phyloP scores from a whole-genome alignment of 2,888 invertebrate species.

The Torymus texanus region DNA sequence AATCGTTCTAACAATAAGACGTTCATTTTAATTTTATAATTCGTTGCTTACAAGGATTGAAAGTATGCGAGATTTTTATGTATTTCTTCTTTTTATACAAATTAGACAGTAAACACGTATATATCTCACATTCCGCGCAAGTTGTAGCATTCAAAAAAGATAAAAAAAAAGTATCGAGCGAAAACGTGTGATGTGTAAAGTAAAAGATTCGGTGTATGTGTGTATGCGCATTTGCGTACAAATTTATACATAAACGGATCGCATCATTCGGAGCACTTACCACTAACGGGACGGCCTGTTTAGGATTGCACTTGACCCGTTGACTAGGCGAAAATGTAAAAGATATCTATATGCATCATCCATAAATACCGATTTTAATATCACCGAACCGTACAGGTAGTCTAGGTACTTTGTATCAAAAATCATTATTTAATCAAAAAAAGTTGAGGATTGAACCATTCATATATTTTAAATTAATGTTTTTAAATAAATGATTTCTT shows the following conservation, averaged over 20 bases:
- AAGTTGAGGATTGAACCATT: not conserved
- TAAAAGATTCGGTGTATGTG: slow-evolving; percentile 3
- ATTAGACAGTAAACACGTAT: slow-evolving; percentile 38
- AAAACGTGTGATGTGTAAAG: slow-evolving; percentile 48
- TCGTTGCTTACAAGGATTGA: slow-evolving; percentile 35
- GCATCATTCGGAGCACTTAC: slow-evolving; percentile 63
- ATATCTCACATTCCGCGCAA: slow-evolving; percentile 63
- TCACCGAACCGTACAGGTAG: slow-evolving; percentile 47
- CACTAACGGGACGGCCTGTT: slow-evolving; percentile 62
- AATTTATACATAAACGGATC: slow-evolving; percentile 61
- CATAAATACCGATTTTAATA: slow-evolving; percentile 57
- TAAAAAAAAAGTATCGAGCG: slow-evolving; percentile 64
- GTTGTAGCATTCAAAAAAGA: slow-evolving; percentile 58
- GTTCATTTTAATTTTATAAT: slow-evolving; percentile 30
- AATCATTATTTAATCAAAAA: slow-evolving; percentile 18
- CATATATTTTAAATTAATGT: not conserved
- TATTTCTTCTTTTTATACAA: slow-evolving; percentile 22
- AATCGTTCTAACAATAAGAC: slow-evolving; percentile 10
- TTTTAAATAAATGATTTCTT: not conserved
- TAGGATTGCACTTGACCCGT: slow-evolving; percentile 66
- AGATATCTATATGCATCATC: slow-evolving; percentile 59
- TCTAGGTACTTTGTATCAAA: slow-evolving; percentile 33
- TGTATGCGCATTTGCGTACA: slow-evolving; percentile 32
- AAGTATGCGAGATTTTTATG: slow-evolving; percentile 27
- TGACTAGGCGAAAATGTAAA: slow-evolving; percentile 69